phyloP scores from a whole-genome alignment of 2,113 vertebrate species.

The Syngnathus typhle region DNA sequence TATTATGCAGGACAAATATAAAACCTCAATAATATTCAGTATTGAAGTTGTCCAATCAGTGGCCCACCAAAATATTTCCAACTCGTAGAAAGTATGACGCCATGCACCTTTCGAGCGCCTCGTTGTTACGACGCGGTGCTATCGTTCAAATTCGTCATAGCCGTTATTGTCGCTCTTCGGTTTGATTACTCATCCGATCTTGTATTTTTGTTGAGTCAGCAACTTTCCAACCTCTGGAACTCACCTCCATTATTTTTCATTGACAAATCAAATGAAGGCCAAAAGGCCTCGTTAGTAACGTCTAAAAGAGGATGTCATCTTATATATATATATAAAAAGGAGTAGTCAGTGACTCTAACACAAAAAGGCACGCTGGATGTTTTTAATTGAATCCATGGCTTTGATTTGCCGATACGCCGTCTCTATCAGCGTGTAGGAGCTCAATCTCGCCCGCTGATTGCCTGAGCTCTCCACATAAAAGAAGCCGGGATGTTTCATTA shows the following conservation, averaged over 20 bases:
- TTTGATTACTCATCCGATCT: neutral
- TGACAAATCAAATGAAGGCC: slow-evolving; percentile 9
- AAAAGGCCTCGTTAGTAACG: slow-evolving; percentile 19
- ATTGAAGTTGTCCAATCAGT: neutral
- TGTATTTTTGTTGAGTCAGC: neutral
- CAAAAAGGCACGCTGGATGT: slow-evolving; percentile 45
- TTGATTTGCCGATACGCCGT: slow-evolving; percentile 59
- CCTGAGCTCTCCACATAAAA: slow-evolving; percentile 62
- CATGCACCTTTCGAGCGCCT: no score
- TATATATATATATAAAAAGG: slow-evolving; percentile 7
- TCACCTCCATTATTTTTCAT: neutral
- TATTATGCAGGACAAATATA: no score
- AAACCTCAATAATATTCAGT: no score
- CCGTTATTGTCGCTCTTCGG: neutral
- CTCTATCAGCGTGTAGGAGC: slow-evolving; percentile 56
- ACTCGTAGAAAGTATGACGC: neutral
- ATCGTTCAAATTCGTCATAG: no score
- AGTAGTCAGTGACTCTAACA: slow-evolving; percentile 31
- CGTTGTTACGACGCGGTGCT: no score
- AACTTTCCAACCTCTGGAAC: neutral
- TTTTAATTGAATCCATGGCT: slow-evolving; percentile 60
- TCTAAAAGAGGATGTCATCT: slow-evolving; percentile 25
- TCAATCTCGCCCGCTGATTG: slow-evolving; percentile 64
- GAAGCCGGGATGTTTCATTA: slow-evolving; percentile 58
- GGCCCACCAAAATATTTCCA: neutral